Base-by-base conservation (phyloP, 2,888 invertebrate species). In the Tenthredo livida region DNA sequence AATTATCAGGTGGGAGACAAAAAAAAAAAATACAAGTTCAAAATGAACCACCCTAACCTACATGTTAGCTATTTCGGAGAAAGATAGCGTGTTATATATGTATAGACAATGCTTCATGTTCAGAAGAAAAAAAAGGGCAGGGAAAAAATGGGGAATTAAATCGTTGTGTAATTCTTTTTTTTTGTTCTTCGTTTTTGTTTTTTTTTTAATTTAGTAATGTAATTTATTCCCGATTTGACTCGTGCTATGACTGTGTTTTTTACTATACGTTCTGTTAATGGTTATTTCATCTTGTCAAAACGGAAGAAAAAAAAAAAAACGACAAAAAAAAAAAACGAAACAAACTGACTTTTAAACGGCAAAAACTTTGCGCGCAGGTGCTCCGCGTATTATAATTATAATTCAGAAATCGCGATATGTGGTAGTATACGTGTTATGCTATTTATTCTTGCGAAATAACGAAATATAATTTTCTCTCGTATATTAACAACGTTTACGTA, bases 221-320 rank as follows among this genome's bases (percentile, higher is more conserved):
- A 54, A 54, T 54, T 54, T 54, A 54, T 54, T 54, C 54, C 54
- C n/a, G 54, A 54, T 54, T 54, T 54, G 54, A 54, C n/a, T 54
- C 54, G 54, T 54, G 54, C 54, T 54, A 54, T 7, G n/a, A 0
- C 54, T n/a, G 7, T 17, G 54, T 54, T 54, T 54, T 54, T n/a
- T n/a, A n/a, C n/a, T 54, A 54, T 33, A 33, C 54, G n/a, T 54
- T n/a, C 54, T n/a, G n/a, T 17, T 54, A 61, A 61, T 61, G 61
- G 3, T 25, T 12, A 61, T 61, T 61, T 61, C 25, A 61, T 25
- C 61, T 61, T 12, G 10, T 61, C 61, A 25, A 61, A 61, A 61
- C 4, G 25, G 7, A 54, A 4, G 21, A 25, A 61, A 61, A n/a
- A 61, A 61, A 25, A 25, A 61, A 61, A 5, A 29, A 29, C 1